phyloP scores from a whole-genome alignment of 2,797 vertebrate species.

The Semaprochilodus insignis region DNA sequence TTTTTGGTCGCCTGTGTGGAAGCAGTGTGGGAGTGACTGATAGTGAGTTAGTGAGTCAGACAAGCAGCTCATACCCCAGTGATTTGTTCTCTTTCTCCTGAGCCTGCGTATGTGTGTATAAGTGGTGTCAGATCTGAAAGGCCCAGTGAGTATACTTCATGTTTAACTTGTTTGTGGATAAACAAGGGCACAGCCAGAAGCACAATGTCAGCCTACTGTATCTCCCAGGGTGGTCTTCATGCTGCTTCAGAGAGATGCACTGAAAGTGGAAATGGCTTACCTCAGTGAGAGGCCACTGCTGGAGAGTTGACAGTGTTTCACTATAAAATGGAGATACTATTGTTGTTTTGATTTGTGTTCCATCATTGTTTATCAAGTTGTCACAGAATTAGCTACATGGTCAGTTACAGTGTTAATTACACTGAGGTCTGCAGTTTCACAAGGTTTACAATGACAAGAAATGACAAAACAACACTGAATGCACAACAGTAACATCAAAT shows the following conservation, averaged over 20 bases:
- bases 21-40: constrained; percentile 55
- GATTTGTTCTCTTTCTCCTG: constrained; percentile 31
- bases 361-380: not conserved
- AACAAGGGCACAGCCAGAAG: constrained; percentile 29
- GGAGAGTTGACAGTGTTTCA: not conserved
- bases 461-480: no score
- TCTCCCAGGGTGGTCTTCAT: constrained; percentile 28
- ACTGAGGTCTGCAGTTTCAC: no score
- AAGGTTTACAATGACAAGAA: no score
- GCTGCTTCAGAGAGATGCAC: constrained; percentile 28
- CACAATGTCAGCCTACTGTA: constrained; percentile 21
- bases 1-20: constrained; percentile 43
- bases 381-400: not conserved
- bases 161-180: constrained; percentile 41
- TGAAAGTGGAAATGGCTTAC: constrained; percentile 15
- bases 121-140: constrained; percentile 31
- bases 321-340: no score
- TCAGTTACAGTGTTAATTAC: not conserved
- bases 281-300: constrained; percentile 17
- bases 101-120: constrained; percentile 26
- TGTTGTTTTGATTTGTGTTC: not conserved
- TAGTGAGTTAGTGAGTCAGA: constrained; percentile 52
- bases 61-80: constrained; percentile 50
- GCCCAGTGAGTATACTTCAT: constrained; percentile 7
- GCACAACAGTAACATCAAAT: no score